phyloP scores from a whole-genome alignment of 2,797 vertebrate species.

The Periparus ater region DNA sequence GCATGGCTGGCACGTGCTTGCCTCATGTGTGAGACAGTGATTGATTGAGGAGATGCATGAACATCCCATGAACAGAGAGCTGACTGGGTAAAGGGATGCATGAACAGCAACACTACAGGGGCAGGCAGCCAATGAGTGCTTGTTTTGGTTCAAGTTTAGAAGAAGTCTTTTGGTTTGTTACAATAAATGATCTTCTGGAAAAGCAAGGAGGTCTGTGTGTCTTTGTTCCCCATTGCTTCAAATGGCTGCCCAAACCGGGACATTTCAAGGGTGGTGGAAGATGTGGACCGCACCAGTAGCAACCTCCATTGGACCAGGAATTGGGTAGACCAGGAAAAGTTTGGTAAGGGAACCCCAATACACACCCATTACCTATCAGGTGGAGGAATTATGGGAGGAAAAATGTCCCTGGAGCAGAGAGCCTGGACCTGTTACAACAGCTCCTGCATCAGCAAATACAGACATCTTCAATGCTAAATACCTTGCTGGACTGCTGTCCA shows the following conservation, averaged over 20 bases:
- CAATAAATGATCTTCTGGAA: background rate
- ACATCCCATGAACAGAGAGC: background rate
- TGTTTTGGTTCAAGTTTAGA: background rate
- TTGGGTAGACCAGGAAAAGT: background rate
- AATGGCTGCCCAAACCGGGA: background rate
- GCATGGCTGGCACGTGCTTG: background rate
- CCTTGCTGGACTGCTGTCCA: background rate
- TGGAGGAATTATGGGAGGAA: background rate
- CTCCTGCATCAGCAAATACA: background rate
- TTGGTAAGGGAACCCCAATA: background rate
- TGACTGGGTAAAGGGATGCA: background rate
- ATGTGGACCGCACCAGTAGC: background rate
- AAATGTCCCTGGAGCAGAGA: background rate
- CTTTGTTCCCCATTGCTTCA: background rate
- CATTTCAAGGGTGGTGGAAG: background rate
- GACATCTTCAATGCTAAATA: background rate
- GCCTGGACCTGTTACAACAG: background rate
- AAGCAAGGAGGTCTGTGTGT: background rate
- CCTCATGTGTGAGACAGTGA: background rate
- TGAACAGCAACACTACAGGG: background rate
- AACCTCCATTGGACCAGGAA: background rate
- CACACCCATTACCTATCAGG: background rate
- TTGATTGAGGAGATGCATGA: background rate
- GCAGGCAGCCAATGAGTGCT: background rate
- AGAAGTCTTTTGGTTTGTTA: background rate